Percentiles rank a stretch among this genome's conserved stretches.
These are phyloP conservation scores for Ceratina australensis DNA, from an alignment of 1,140 invertebrate genomes.

Conservation along the genomic window DNA sequence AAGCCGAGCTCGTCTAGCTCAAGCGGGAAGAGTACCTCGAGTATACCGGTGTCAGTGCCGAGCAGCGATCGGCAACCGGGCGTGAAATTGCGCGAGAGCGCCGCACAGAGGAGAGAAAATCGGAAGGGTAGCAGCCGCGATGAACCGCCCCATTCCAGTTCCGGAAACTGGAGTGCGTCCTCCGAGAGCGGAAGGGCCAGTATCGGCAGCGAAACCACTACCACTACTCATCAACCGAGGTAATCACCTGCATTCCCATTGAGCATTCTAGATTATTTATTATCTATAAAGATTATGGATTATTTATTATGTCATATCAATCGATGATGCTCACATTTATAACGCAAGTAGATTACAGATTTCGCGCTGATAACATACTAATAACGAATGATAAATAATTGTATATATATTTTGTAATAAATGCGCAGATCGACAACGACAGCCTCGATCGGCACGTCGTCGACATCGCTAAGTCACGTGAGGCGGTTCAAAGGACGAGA, in stretches of 20 bases:
- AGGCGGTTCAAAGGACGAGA: slow-evolving; percentile 78
- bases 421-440: slow-evolving; percentile 73
- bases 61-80: slow-evolving; percentile 64
- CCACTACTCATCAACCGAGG: slow-evolving; percentile 85
- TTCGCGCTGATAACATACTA: too few species aligned
- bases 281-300: too few species aligned
- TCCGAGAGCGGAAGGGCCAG: slow-evolving; percentile 92
- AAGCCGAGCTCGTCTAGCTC: slow-evolving; percentile 87
- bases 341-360: too few species aligned
- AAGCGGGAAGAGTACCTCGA: slow-evolving; percentile 77
- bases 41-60: slow-evolving; percentile 79
- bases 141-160: slow-evolving; percentile 90
- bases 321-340: too few species aligned
- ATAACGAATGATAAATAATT: too few species aligned
- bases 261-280: too few species aligned
- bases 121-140: slow-evolving; percentile 80
- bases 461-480: slow-evolving; percentile 72
- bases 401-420: not conserved
- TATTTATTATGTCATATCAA: too few species aligned
- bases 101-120: slow-evolving; percentile 83
- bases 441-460: slow-evolving; percentile 75
- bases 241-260: slow-evolving; percentile 64
- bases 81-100: slow-evolving; percentile 87
- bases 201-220: slow-evolving; percentile 89
- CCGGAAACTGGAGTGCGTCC: slow-evolving; percentile 96